Base-by-base conservation (phyloP, 2,113 vertebrate genomes). In the Leptocoma aspasia region DNA sequence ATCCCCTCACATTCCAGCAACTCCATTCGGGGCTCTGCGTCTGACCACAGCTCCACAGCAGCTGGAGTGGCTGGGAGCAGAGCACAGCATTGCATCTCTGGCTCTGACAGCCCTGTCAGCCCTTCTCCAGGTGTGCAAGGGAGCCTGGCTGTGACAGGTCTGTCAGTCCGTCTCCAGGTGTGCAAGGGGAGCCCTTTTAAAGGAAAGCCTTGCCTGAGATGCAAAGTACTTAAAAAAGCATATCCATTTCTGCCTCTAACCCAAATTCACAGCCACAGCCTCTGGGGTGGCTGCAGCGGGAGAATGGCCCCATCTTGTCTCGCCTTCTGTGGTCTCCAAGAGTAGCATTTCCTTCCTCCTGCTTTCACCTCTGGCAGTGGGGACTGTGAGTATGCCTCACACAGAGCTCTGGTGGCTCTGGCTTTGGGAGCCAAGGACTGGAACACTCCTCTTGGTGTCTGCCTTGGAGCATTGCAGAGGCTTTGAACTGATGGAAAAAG, bases 1-100 rank as follows among this genome's bases (percentile, higher is more conserved):
- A 0, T 12, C 11, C 33, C 30, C 26, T 57, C 8, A 0, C 0
- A 0, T 39, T 28, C 27, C 28, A 3, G 5, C 3, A 0, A 44
- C 27, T 35, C 14, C 1, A 10, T 12, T 13, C 0, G 0, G 53
- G 31, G 17, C 54, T 19, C 35, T 0, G 9, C 24, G 28, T 45
- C 47, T 30, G 21, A n/a, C 11, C 0, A 0, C n/a, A 20, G 72
- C 64, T 52, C 5, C 33, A 1, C 0, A 1, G 50, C 72, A 78
- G 28, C 64, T 61, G 13, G 26, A n/a, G 44, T 13, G 81, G 41
- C 76, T 31, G 6, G 52, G 50, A n/a, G 27, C 33, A 15, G 52
- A 71, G 47, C 39, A 12, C 6, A 9, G 45, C 68, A 39, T 8
- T 52, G 47, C 37, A 42, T 30, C 28, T 24, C 54, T 30, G 63